Evolutionary conservation across 2,797 vertebrate species (phyloP).

Genomic region (Macrochelys suwanniensis): DNA sequence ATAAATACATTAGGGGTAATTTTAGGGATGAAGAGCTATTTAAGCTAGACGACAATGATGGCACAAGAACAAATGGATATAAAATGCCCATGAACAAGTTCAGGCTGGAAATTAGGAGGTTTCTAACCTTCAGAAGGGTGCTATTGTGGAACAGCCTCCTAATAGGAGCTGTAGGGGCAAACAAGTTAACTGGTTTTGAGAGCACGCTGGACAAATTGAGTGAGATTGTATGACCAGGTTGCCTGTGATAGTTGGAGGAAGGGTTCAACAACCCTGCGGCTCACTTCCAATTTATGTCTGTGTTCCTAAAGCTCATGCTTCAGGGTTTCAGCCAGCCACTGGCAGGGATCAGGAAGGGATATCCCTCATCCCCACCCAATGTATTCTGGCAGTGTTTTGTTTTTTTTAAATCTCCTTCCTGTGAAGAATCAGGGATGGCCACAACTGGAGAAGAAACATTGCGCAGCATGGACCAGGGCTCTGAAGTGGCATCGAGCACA

Average conservation of each 20-base stretch:
- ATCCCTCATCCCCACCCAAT: not conserved
- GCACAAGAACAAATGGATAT: not conserved
- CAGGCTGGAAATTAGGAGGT: not conserved
- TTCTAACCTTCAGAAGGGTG: not conserved
- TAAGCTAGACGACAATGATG: not conserved
- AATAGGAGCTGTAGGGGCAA: not conserved
- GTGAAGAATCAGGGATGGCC: too few relatives aligned
- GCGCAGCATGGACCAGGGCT: not conserved
- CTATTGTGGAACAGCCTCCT: not conserved
- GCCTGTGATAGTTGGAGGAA: not conserved
- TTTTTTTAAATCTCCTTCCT: too few relatives aligned
- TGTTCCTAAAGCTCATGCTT: not conserved
- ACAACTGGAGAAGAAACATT: too few relatives aligned
- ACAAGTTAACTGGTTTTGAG: not conserved
- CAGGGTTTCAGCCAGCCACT: not conserved
- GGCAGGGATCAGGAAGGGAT: not conserved
- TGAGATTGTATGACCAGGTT: not conserved
- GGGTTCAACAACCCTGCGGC: not conserved
- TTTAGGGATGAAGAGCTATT: not conserved
- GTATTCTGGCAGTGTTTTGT: not conserved
- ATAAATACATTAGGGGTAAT: not conserved
- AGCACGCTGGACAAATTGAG: not conserved
- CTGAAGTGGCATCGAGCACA: not conserved
- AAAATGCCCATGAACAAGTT: not conserved
- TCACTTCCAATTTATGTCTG: not conserved